Percentiles rank a stretch among this genome's conserved stretches.
These are phyloP conservation scores for Panthera tigris DNA, from an alignment of 2,113 vertebrate species.

Conservation along the genomic window DNA sequence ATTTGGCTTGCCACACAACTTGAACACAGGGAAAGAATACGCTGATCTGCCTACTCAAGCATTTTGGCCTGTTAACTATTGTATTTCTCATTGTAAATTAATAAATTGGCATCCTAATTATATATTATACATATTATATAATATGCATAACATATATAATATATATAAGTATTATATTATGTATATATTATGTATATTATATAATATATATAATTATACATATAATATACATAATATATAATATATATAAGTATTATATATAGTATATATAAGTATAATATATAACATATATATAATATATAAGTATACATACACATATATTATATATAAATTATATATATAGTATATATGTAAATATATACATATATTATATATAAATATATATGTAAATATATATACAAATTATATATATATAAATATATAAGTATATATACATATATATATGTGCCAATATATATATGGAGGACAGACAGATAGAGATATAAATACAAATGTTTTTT, in stretches of 20 bases:
- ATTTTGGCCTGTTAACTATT: conserved; percentile 58
- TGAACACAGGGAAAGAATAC: conserved; percentile 51
- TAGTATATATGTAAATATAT: neutral
- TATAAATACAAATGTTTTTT: neutral
- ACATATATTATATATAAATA: neutral
- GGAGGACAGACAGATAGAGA: conserved; percentile 13
- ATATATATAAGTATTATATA: neutral
- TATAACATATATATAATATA: neutral
- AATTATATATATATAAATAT: neutral
- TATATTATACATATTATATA: neutral
- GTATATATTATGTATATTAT: neutral
- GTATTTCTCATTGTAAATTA: conserved; percentile 65
- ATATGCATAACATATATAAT: neutral
- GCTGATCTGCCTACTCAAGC: conserved; percentile 63
- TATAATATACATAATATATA: no score
- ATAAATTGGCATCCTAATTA: conserved; percentile 31
- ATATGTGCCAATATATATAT: neutral
- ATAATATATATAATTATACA: neutral
- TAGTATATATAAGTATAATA: neutral
- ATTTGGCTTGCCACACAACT: conserved; percentile 61
- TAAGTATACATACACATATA: neutral
- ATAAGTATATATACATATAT: neutral
- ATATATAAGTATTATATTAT: neutral
- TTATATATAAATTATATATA: neutral
- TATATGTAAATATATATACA: neutral